Evolutionary conservation across 2,888 invertebrate species (phyloP).

Genomic region (Galerucella calmariensis): DNA sequence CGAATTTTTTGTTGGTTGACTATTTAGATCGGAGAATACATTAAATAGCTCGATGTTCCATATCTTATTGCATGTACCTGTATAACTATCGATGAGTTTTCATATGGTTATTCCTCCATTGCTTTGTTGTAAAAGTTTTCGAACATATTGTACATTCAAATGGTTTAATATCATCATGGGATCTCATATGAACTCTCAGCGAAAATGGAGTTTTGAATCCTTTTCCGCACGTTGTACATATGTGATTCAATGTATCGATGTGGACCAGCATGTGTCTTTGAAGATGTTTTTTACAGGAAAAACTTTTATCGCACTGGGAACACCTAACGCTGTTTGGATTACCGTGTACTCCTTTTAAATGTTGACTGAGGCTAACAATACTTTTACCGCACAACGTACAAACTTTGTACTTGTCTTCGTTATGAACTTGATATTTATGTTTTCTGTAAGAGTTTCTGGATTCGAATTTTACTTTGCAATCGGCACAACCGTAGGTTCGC

Average conservation of each 20-base stretch:
- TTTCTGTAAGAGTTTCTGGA: conserved; percentile 40
- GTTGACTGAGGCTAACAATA: conserved; percentile 41
- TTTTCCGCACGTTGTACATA: conserved; percentile 66
- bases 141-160: conserved; percentile 58
- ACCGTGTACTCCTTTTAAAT: conserved; percentile 41
- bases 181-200: conserved; percentile 49
- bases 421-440: conserved; percentile 40
- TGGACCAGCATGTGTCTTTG: conserved; percentile 55
- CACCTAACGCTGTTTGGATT: conserved; percentile 42
- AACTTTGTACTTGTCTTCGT: conserved; percentile 44
- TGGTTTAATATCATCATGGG: conserved; percentile 50
- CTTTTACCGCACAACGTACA: conserved; percentile 63
- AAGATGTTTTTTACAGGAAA: conserved; percentile 48
- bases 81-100: conserved; percentile 62
- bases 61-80: no score
- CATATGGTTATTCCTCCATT: conserved; percentile 65
- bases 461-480: conserved; percentile 43
- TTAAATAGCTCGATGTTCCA: no score
- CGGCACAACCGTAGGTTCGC: conserved; percentile 28
- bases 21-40: no score
- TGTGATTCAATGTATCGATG: conserved; percentile 63
- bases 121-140: conserved; percentile 59
- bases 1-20: no score
- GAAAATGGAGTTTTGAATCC: conserved; percentile 58
- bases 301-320: conserved; percentile 47